Conservation (phyloP, 2,888 invertebrate genomes). For the Celastrina argiolus region DNA sequence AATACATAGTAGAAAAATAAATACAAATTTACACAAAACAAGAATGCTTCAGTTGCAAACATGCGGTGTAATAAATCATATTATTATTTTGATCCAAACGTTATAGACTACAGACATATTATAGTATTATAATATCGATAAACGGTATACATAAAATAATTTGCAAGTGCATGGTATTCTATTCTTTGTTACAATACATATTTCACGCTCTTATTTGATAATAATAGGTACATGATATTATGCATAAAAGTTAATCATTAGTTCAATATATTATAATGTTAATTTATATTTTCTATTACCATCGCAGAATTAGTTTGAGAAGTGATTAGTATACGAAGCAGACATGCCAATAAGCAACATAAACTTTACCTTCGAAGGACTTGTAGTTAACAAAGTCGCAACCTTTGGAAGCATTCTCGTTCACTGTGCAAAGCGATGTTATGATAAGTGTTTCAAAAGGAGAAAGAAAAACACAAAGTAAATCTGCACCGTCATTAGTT, state of each 20-base stretch:
- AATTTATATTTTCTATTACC: not conserved
- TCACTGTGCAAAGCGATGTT: slow-evolving; percentile 71
- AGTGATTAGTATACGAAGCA: slow-evolving; percentile 40
- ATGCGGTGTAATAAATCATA: not conserved
- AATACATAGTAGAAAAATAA: not conserved
- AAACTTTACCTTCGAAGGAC: slow-evolving; percentile 70
- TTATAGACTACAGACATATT: too few species aligned
- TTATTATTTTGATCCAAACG: not conserved
- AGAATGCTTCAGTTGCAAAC: slow-evolving; percentile 7
- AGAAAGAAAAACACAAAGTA: slow-evolving; percentile 21
- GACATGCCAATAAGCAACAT: slow-evolving; percentile 73
- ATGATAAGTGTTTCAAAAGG: slow-evolving; percentile 47
- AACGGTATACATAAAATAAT: slow-evolving; percentile 16
- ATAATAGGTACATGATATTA: not conserved
- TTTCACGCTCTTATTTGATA: not conserved
- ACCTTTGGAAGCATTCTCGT: slow-evolving; percentile 66
- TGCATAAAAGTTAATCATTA: not conserved
- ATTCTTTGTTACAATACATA: slow-evolving; percentile 38
- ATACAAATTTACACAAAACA: not conserved
- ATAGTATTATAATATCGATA: not conserved
- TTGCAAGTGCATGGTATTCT: slow-evolving; percentile 61
- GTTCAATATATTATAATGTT: not conserved
- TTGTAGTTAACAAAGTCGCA: slow-evolving; percentile 56
- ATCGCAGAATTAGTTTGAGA: not conserved
- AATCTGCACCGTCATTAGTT: slow-evolving; percentile 18